These are phyloP conservation scores for Lagopus leucura DNA, from an alignment of 2,113 vertebrate species.

Conservation along the genomic window DNA sequence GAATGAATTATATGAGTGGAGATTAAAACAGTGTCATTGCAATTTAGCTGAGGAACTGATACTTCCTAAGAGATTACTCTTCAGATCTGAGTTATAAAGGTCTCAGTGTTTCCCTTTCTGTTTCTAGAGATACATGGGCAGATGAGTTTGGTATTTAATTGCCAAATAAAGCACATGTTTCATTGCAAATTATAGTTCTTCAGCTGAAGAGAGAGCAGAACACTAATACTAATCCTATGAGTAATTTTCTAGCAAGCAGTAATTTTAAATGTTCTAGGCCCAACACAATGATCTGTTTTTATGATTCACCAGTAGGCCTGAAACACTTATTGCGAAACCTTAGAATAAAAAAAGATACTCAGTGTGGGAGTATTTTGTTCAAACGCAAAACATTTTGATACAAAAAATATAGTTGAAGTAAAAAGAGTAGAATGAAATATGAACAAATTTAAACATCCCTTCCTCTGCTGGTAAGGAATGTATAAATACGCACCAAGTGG, in stretches of 20 bases:
- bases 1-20: neutral
- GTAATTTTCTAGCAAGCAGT: constrained; percentile 63
- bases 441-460: constrained; percentile 36
- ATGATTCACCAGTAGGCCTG: constrained; percentile 75
- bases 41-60: neutral
- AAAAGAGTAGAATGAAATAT: constrained; percentile 46
- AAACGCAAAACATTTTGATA: constrained; percentile 66
- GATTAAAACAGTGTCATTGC: neutral
- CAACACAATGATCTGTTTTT: constrained; percentile 76
- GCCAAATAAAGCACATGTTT: constrained; percentile 34
- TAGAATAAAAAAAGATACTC: constrained; percentile 68
- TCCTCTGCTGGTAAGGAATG: neutral
- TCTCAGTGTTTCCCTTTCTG: neutral
- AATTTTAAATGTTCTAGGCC: constrained; percentile 75
- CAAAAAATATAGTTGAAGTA: constrained; percentile 73
- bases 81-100: neutral
- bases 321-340: constrained; percentile 74
- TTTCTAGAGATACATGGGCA: neutral
- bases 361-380: constrained; percentile 73
- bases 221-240: constrained; percentile 62
- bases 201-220: constrained; percentile 51
- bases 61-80: neutral
- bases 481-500: fast-evolving
- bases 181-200: constrained; percentile 59
- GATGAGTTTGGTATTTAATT: constrained; percentile 24